Evolutionary conservation across 2,113 vertebrate genomes (phyloP).

Genomic region (Prietella phreatophila): DNA sequence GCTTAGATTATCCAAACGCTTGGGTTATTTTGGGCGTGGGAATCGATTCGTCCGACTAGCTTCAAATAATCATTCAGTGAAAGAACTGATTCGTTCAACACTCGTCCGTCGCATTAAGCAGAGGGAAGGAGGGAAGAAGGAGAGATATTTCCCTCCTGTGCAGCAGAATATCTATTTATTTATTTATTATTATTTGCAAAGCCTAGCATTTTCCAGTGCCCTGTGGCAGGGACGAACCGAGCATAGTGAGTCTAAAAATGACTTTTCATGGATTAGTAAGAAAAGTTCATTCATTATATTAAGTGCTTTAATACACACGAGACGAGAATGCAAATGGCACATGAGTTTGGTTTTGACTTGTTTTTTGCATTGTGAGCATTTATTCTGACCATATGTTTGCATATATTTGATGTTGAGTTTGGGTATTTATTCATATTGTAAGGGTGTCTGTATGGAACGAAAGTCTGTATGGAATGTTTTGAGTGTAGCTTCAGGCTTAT

Average conservation of each 20-base stretch:
- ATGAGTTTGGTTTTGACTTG: constrained; percentile 19
- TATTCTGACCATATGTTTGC: neutral
- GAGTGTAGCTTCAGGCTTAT: too few relatives aligned
- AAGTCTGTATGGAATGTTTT: neutral
- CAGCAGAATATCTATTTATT: neutral
- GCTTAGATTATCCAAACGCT: neutral
- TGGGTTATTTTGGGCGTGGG: neutral
- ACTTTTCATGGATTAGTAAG: neutral
- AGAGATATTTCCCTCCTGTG: neutral
- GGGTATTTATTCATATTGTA: neutral
- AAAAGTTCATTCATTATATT: neutral
- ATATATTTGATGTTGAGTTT: neutral
- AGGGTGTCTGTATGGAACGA: too few relatives aligned
- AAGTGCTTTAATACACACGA: neutral
- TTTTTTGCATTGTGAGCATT: neutral
- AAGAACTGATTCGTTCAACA: neutral
- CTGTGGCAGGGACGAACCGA: neutral
- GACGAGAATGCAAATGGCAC: constrained; percentile 15
- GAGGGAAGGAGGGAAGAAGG: neutral
- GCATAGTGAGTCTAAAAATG: neutral
- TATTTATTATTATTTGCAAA: neutral
- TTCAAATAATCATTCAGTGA: neutral
- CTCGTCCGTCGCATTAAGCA: neutral
- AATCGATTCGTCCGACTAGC: neutral
- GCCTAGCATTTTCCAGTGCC: neutral